These are phyloP conservation scores for Phymatocera aterrima DNA, from an alignment of 2,888 invertebrate genomes.

Conservation along the genomic window DNA sequence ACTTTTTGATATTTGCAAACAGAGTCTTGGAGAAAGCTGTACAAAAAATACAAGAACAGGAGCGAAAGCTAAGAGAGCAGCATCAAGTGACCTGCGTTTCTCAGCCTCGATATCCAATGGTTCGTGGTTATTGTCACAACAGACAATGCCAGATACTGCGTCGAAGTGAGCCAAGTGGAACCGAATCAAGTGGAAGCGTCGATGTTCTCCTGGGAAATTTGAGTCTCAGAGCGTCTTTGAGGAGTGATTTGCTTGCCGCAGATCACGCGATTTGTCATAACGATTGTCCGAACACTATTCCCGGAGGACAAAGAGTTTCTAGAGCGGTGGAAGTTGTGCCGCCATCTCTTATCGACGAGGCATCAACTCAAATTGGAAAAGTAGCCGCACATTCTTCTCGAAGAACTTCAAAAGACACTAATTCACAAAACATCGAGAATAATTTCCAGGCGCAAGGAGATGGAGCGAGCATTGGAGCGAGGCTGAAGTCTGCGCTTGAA, in stretches of 20 bases:
- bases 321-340: background rate
- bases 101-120: constrained; percentile 59
- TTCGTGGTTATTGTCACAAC: constrained; percentile 55
- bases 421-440: background rate
- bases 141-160: constrained; percentile 54
- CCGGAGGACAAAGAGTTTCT: background rate
- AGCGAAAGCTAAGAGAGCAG: constrained; percentile 62
- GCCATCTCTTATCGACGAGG: background rate
- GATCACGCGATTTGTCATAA: constrained; percentile 62
- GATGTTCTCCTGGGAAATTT: constrained; percentile 69
- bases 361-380: background rate
- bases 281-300: constrained; percentile 58
- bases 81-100: constrained; percentile 60
- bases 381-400: background rate
- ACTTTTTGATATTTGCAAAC: background rate
- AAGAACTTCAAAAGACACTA: constrained; percentile 7
- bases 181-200: constrained; percentile 67
- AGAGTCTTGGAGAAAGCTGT: constrained; percentile 68
- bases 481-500: constrained; percentile 38
- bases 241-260: constrained; percentile 64
- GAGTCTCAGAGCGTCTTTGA: constrained; percentile 65
- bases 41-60: constrained; percentile 69
- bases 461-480: constrained; percentile 27
- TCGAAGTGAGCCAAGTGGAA: constrained; percentile 64
- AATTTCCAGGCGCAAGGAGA: constrained; percentile 49